These are phyloP conservation scores for Panthera leo DNA, from an alignment of 2,113 vertebrate genomes.

Conservation along the genomic window DNA sequence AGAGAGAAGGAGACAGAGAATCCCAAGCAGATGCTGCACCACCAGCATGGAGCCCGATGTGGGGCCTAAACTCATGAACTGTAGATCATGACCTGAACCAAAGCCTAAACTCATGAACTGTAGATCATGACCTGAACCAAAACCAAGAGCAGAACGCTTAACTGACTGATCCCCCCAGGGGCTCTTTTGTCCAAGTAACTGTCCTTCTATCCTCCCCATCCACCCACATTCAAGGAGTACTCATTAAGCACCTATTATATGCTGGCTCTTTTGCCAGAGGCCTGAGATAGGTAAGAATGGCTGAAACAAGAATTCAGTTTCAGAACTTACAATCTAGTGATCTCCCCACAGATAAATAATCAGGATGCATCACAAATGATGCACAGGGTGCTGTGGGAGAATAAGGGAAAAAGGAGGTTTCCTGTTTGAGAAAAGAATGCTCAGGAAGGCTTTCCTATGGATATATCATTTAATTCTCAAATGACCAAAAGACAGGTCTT, in stretches of 20 bases:
- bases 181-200: neutral
- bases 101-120: too few relatives aligned
- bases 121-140: too few relatives aligned
- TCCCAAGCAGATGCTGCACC: too few relatives aligned
- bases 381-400: neutral
- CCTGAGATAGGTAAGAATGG: neutral
- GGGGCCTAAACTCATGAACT: too few relatives aligned
- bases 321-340: neutral
- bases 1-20: too few relatives aligned
- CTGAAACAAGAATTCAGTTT: neutral
- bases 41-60: too few relatives aligned
- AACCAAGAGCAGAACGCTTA: too few relatives aligned
- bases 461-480: neutral
- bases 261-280: neutral
- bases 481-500: neutral
- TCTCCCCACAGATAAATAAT: neutral
- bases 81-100: too few relatives aligned
- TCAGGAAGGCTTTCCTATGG: neutral
- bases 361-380: neutral
- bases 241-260: neutral
- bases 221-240: neutral
- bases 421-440: neutral
- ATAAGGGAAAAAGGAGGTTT: neutral
- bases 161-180: too few relatives aligned
- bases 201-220: neutral